Evolutionary conservation across 2,797 vertebrate genomes (phyloP).

Genomic region (Pangasius larnaudii): DNA sequence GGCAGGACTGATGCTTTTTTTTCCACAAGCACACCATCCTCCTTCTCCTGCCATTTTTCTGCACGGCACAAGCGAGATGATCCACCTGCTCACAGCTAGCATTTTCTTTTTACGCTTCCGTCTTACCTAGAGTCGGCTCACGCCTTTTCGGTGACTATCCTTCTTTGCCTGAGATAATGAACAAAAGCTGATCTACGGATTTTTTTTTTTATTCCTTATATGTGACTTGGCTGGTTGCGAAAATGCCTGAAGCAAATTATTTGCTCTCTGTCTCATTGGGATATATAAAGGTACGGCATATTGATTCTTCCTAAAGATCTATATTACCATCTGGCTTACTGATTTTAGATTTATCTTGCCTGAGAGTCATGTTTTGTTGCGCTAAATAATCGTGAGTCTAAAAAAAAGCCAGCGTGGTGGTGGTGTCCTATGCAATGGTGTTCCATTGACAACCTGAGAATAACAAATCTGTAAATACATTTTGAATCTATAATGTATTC

Average conservation of each 20-base stretch:
- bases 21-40: slow-evolving; percentile 37
- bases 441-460: neutral
- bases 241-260: slow-evolving; percentile 59
- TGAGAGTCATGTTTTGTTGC: neutral
- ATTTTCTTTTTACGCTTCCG: neutral
- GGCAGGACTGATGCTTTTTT: slow-evolving; percentile 29
- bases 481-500: neutral
- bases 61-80: neutral
- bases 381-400: neutral
- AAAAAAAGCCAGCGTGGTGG: neutral
- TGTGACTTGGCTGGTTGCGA: slow-evolving; percentile 16
- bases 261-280: slow-evolving; percentile 54
- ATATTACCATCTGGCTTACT: neutral
- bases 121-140: slow-evolving; percentile 29
- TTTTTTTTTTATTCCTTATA: neutral
- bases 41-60: slow-evolving; percentile 33
- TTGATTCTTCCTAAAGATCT: neutral
- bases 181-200: slow-evolving; percentile 24
- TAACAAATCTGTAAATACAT: neutral
- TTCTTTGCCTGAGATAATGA: slow-evolving; percentile 18
- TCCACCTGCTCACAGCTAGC: slow-evolving; percentile 27
- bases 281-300: slow-evolving; percentile 55
- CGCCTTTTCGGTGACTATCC: neutral
- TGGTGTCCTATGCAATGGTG: neutral
- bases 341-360: neutral